Conservation (phyloP, 2,113 vertebrate genomes). For the Nanorana parkeri region DNA sequence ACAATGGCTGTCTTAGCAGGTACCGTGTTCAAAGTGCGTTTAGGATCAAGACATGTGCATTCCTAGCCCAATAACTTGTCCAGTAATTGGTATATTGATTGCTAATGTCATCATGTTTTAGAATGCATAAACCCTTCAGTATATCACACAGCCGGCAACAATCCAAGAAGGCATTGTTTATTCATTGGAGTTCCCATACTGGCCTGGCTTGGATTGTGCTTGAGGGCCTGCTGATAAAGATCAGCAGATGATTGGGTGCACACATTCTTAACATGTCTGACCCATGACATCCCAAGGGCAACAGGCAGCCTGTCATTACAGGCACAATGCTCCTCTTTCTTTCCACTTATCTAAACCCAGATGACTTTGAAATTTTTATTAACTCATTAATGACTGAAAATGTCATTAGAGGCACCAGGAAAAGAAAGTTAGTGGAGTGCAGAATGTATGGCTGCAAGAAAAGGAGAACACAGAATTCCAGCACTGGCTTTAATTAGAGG, state of each 20-base stretch:
- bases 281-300: constrained; percentile 94
- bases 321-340: constrained; percentile 93
- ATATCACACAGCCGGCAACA: constrained; percentile 82
- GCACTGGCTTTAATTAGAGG: constrained; percentile 39
- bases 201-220: constrained; percentile 90
- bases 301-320: constrained; percentile 90
- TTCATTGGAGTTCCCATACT: constrained; percentile 92
- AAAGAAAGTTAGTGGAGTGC: constrained; percentile 34
- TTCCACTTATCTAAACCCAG: constrained; percentile 90
- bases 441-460: constrained; percentile 19
- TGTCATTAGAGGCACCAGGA: constrained; percentile 81
- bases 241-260: constrained; percentile 97
- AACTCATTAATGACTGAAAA: constrained; percentile 96
- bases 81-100: constrained; percentile 93
- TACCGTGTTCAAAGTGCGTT: constrained; percentile 64
- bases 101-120: constrained; percentile 94
- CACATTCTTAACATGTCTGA: constrained; percentile 99
- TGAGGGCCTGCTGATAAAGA: constrained; percentile 91
- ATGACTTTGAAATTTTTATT: constrained; percentile 99
- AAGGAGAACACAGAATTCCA: constrained; percentile 6
- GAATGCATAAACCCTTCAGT: constrained; percentile 79
- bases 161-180: constrained; percentile 94
- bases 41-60: constrained; percentile 71
- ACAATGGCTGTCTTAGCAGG: constrained; percentile 41
- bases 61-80: constrained; percentile 89